Evolutionary conservation across 2,797 vertebrate genomes (phyloP).

Genomic region (Danio jaintianensis): DNA sequence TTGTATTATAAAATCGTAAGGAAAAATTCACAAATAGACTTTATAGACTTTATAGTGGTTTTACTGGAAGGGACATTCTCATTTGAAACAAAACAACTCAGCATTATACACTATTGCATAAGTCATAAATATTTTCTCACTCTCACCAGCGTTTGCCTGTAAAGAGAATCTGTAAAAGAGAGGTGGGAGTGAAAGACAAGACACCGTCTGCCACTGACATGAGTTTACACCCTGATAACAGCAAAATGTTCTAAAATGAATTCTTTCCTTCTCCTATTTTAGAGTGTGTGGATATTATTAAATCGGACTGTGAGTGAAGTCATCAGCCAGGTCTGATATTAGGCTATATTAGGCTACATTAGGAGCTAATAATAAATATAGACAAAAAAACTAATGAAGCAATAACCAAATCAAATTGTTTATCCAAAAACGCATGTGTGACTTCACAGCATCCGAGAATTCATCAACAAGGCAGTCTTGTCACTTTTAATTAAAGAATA

Average conservation of each 20-base stretch:
- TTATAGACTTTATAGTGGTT: no score
- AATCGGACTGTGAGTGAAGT: neutral
- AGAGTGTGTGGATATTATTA: neutral
- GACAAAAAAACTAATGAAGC: no score
- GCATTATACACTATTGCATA: neutral
- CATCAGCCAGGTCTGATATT: neutral
- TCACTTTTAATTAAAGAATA: no score
- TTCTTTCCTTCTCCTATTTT: neutral
- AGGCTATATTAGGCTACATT: neutral
- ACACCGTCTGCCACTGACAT: neutral
- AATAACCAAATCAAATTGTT: no score
- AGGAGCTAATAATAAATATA: neutral
- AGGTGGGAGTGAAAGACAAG: neutral
- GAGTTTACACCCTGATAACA: constrained; percentile 12
- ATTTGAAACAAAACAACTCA: neutral
- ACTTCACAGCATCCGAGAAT: no score
- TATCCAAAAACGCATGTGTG: no score
- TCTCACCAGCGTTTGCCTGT: neutral
- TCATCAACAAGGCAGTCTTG: no score
- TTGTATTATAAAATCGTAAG: no score
- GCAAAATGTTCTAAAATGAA: neutral
- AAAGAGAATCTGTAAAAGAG: neutral
- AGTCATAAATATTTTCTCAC: constrained; percentile 11
- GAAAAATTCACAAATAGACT: no score
- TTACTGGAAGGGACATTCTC: neutral